Evolutionary conservation across 2,797 vertebrate genomes (phyloP).

Genomic region (Cyclopterus lumpus): DNA sequence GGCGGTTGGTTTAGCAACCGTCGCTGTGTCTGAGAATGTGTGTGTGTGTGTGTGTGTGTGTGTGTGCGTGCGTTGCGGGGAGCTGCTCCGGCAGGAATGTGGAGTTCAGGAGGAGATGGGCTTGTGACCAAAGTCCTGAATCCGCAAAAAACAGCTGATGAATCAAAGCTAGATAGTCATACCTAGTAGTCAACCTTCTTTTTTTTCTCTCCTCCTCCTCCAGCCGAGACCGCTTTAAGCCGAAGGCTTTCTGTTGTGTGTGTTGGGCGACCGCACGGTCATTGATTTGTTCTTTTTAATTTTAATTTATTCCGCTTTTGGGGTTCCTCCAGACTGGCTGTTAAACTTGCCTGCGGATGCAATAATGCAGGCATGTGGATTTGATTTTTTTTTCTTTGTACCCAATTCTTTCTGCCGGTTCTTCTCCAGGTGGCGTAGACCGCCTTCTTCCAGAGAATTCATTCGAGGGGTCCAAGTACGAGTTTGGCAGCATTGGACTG

Average conservation of each 20-base stretch:
- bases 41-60: slow-evolving; percentile 43
- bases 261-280: neutral
- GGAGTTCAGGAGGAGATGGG: slow-evolving; percentile 16
- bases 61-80: slow-evolving; percentile 23
- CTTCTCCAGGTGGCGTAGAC: slow-evolving; percentile 79
- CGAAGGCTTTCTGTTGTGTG: neutral
- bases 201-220: slow-evolving; percentile 7
- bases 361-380: neutral
- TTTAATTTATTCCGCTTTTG: slow-evolving; percentile 7
- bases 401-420: neutral
- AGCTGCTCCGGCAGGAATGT: slow-evolving; percentile 57
- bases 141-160: neutral
- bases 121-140: slow-evolving; percentile 13
- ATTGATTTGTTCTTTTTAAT: slow-evolving; percentile 26
- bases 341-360: neutral
- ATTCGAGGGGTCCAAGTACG: slow-evolving; percentile 88
- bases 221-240: slow-evolving; percentile 24
- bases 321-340: neutral
- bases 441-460: slow-evolving; percentile 86
- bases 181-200: too few species aligned
- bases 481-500: slow-evolving; percentile 92
- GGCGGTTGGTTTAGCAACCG: slow-evolving; percentile 77
- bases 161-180: neutral
- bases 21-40: slow-evolving; percentile 75
- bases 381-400: neutral